Conservation (phyloP, 2,797 vertebrate species). For the Eulemur coronatus region DNA sequence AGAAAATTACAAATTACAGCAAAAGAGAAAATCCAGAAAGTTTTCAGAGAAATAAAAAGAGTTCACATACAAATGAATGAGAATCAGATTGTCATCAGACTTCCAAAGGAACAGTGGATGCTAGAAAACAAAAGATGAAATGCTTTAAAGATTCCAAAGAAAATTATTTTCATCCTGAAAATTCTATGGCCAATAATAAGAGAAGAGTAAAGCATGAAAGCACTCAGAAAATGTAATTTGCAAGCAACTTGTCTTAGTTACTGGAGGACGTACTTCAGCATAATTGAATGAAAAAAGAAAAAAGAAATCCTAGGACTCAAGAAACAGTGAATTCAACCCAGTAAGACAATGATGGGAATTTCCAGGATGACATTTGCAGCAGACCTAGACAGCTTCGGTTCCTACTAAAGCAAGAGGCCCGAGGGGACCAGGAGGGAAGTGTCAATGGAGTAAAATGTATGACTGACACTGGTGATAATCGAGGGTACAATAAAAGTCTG, state of each 20-base stretch:
- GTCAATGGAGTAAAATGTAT: neutral
- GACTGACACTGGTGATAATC: neutral
- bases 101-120: neutral
- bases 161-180: conserved; percentile 7
- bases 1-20: neutral
- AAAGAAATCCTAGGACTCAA: neutral
- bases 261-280: neutral
- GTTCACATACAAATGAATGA: neutral
- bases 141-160: neutral
- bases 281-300: neutral
- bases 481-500: neutral
- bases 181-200: neutral
- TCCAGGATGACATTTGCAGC: neutral
- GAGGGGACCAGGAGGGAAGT: neutral
- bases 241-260: neutral
- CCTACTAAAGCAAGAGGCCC: neutral
- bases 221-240: neutral
- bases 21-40: neutral
- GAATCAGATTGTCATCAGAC: neutral
- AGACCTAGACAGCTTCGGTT: neutral
- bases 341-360: neutral
- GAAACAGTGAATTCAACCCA: neutral
- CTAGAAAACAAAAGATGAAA: neutral
- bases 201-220: neutral
- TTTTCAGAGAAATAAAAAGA: neutral